A percentile compares a stretch with the other conserved stretches of the same genome.
Evolutionary conservation across 2,888 invertebrate genomes (phyloP).

Genomic region (Lagria hirta): DNA sequence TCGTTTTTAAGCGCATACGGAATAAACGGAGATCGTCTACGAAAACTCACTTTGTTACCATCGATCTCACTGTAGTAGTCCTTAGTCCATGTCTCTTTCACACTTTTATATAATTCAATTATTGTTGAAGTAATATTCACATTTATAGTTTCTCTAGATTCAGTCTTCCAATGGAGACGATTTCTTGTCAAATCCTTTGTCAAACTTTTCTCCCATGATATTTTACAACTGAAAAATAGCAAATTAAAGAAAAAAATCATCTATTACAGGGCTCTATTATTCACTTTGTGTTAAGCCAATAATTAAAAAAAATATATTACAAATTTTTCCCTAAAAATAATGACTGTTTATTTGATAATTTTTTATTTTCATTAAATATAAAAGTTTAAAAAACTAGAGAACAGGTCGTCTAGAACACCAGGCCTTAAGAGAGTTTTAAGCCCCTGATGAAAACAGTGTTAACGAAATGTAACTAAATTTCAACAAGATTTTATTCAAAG

Average conservation of each 20-base stretch:
- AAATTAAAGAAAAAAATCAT: background rate
- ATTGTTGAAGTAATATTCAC: conserved; percentile 88
- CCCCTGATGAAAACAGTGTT: too few relatives aligned
- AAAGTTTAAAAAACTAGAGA: too few relatives aligned
- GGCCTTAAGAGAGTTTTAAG: too few relatives aligned
- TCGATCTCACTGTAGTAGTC: conserved; percentile 64
- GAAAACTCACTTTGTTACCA: conserved; percentile 57
- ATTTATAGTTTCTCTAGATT: conserved; percentile 71
- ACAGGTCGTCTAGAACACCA: too few relatives aligned
- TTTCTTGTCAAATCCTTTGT: conserved; percentile 61
- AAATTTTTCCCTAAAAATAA: too few relatives aligned
- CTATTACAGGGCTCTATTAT: too few relatives aligned
- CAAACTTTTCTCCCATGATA: conserved; percentile 69
- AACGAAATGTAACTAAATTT: too few relatives aligned
- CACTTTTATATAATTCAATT: conserved; percentile 77
- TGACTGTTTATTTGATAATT: too few relatives aligned
- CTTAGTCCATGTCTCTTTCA: conserved; percentile 83
- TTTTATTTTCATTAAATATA: too few relatives aligned
- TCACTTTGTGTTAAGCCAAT: too few relatives aligned
- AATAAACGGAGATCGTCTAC: conserved; percentile 85
- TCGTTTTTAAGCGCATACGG: conserved; percentile 93
- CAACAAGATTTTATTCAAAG: too few relatives aligned
- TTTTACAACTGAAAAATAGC: conserved; percentile 59
- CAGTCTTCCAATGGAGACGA: conserved; percentile 63
- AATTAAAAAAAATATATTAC: too few relatives aligned